Evolutionary conservation across 2,113 vertebrate genomes (phyloP), one percentile per base, ranked within the genome.

Genomic region (Alexandromys fortis): DNA sequence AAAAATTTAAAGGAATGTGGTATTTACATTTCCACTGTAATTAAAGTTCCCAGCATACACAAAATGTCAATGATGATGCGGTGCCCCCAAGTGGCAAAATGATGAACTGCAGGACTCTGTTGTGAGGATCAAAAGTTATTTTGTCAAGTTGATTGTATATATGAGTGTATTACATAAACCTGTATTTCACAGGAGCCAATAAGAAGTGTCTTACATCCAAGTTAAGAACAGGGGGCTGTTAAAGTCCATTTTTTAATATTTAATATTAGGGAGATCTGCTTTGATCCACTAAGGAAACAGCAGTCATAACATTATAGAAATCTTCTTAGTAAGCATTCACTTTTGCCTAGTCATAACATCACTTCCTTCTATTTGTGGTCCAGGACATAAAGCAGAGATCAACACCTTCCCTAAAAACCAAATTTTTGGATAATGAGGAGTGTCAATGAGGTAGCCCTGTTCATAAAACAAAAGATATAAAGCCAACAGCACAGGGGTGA

Each of bases 61-160:
- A 90, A 52, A 95, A 68, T 30, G 90, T 94, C 81, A 70, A 35
- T 63, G 94, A 89, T 98, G 91, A 28, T 1, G 7, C 91, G 90
- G 92, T 97, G 97, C 97, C 98, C 96, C 90, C 98, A 97, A 16
- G 98, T 96, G 98, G 94, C 26, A 21, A 0, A 96, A 58, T 3
- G 28, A 35, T 79, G 68, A 97, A 98, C n/a, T 95, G 76, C 97
- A 97, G 33, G 16, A 22, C 35, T 86, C 16, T 85, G 35, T 78
- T 28, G 19, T 8, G 63, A 96, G 76, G 81, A 52, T 42, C 49
- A 47, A 19, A 68, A 86, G 38, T 35, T 33, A 49, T 70, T 90
- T 89, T 68, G 24, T 78, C 24, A 63, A 73, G 3, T 68, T 94
- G 21, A 65, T 55, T 95, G 94, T 75, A 67, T 63, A 45, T 91